phyloP scores from a whole-genome alignment of 2,113 vertebrate species.

The Meles meles region DNA sequence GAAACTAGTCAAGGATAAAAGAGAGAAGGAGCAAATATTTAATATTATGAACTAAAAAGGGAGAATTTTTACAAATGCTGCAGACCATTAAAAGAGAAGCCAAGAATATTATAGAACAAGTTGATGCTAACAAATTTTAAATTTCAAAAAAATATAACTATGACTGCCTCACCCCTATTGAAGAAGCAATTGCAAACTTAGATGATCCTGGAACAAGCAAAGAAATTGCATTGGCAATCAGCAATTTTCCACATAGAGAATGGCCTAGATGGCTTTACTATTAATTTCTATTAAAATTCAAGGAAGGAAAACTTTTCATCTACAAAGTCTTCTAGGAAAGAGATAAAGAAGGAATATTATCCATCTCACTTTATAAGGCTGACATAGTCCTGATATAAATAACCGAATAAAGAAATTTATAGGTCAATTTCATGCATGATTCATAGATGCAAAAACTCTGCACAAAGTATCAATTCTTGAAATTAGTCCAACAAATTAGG shows the following conservation, averaged over 20 bases:
- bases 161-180: neutral
- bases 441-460: neutral
- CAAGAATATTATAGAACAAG: neutral
- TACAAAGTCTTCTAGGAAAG: neutral
- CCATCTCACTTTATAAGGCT: neutral
- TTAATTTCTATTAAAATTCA: constrained; percentile 1
- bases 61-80: neutral
- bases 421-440: neutral
- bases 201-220: neutral
- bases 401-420: neutral
- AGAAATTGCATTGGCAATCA: neutral
- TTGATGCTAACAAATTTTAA: neutral
- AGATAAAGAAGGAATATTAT: neutral
- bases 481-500: neutral
- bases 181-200: neutral
- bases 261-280: neutral
- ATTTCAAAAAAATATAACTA: constrained; percentile 1
- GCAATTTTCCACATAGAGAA: neutral
- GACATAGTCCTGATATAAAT: neutral
- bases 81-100: neutral
- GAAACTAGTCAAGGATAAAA: neutral
- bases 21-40: neutral
- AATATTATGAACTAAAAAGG: neutral
- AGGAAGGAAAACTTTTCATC: neutral
- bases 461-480: neutral